A percentile compares a stretch with the other conserved stretches of the same genome.
Evolutionary conservation across 2,113 vertebrate species (phyloP).

Genomic region (Erpornis zantholeuca): DNA sequence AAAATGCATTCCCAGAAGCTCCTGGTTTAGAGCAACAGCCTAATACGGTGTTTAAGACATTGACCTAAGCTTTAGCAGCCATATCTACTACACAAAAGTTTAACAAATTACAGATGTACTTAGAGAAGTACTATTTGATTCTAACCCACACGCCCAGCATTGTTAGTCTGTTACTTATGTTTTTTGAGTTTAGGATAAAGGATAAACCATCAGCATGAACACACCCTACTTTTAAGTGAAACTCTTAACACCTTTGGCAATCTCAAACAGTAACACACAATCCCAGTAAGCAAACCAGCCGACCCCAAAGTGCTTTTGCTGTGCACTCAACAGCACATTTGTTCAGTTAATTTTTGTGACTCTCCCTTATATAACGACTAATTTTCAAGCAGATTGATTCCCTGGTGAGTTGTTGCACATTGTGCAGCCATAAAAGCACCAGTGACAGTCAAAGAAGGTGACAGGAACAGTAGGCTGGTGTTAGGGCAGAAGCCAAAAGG

Average conservation of each 20-base stretch:
- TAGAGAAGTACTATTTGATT: background rate
- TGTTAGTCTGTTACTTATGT: background rate
- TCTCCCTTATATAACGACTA: conserved; percentile 1
- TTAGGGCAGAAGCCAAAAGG: conserved; percentile 61
- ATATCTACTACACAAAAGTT: background rate
- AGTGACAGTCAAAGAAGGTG: conserved; percentile 50
- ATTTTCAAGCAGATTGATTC: conserved; percentile 47
- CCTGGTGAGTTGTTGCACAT: conserved; percentile 44
- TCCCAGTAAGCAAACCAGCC: background rate
- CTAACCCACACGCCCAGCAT: background rate
- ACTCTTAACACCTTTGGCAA: background rate
- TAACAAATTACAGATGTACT: background rate
- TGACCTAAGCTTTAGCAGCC: background rate
- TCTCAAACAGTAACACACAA: background rate
- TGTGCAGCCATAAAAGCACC: conserved; percentile 51
- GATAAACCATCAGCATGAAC: background rate
- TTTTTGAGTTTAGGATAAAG: background rate
- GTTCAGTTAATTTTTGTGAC: background rate
- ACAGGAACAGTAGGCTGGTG: conserved; percentile 57
- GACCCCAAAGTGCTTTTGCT: background rate
- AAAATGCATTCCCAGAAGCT: conserved; percentile 42
- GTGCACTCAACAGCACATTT: background rate
- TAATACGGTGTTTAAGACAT: conserved; percentile 24
- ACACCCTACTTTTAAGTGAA: background rate
- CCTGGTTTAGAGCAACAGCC: conserved; percentile 36